Conservation (phyloP, 2,113 vertebrate species). For the Arizona elegans region DNA sequence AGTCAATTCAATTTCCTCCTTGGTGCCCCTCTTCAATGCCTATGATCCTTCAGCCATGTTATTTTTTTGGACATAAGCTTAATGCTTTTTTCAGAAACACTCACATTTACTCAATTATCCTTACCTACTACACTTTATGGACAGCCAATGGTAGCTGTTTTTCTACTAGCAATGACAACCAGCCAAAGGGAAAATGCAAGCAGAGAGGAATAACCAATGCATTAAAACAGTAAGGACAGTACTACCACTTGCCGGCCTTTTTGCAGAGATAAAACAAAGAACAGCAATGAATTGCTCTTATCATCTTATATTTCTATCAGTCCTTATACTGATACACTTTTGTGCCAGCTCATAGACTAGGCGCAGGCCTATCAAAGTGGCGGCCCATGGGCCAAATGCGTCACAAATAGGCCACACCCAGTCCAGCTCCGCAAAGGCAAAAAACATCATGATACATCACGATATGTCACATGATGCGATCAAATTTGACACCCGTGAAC, state of each 20-base stretch:
- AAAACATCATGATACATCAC: no score
- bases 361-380: no score
- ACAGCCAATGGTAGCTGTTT: not conserved
- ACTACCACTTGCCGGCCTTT: not conserved
- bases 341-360: not conserved
- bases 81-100: not conserved
- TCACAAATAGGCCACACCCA: no score
- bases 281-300: not conserved
- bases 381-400: fast-evolving
- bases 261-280: not conserved
- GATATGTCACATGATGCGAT: no score
- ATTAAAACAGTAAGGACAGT: not conserved
- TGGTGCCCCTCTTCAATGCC: not conserved
- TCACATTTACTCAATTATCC: not conserved
- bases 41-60: not conserved
- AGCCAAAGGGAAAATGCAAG: not conserved
- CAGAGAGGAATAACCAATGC: not conserved
- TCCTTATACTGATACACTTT: not conserved
- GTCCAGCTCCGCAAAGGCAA: no score
- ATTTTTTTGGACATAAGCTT: not conserved
- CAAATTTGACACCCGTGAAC: no score
- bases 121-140: not conserved
- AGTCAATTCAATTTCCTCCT: not conserved
- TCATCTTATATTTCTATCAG: not conserved
- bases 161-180: not conserved